phyloP scores from a whole-genome alignment of 2,888 invertebrate genomes.

The Hydrotaea diabolus region DNA sequence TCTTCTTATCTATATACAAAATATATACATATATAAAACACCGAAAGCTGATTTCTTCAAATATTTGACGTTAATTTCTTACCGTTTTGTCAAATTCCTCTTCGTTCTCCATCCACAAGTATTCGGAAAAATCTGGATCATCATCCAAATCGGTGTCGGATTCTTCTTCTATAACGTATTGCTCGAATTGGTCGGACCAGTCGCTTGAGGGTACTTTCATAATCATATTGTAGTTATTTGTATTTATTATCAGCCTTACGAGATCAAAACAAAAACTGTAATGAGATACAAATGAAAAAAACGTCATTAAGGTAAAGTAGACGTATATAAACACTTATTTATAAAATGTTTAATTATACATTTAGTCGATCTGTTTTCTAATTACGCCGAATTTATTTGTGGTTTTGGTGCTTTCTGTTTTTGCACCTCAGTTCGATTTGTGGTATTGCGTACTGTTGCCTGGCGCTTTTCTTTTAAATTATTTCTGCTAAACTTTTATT shows the following conservation, averaged over 20 bases:
- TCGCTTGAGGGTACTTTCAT: constrained; percentile 80
- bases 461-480: constrained; percentile 37
- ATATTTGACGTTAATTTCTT: constrained; percentile 67
- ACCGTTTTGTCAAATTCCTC: constrained; percentile 96
- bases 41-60: too few relatives aligned
- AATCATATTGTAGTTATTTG: constrained; percentile 73
- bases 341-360: constrained; percentile 49
- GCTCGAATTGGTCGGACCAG: constrained; percentile 79
- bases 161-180: constrained; percentile 78
- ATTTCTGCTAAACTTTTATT: constrained; percentile 24
- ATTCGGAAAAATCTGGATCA: constrained; percentile 89
- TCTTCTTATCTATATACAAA: too few relatives aligned
- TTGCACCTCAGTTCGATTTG: not conserved
- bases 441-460: constrained; percentile 3
- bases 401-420: constrained; percentile 4
- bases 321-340: not conserved
- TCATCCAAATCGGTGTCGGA: constrained; percentile 77
- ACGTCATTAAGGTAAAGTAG: not conserved
- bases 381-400: constrained; percentile 34
- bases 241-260: not conserved
- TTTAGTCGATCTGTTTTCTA: not conserved
- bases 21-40: too few relatives aligned
- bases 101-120: constrained; percentile 97
- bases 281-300: constrained; percentile 12
- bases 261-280: constrained; percentile 56